phyloP scores from a whole-genome alignment of 2,797 vertebrate species.

The Holocentrus rufus region DNA sequence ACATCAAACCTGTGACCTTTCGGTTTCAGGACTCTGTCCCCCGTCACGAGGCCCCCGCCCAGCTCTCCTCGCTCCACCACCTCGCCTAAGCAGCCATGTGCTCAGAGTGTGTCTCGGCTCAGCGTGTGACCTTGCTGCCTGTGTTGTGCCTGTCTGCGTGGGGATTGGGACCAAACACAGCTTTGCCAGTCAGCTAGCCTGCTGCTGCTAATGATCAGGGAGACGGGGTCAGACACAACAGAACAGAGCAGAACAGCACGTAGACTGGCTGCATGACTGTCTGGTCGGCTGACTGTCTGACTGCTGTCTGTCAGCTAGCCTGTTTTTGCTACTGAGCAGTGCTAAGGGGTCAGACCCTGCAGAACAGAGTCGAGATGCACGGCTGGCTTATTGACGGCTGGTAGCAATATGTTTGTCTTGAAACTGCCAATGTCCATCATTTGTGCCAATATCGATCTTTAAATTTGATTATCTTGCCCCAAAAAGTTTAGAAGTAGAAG shows the following conservation, averaged over 20 bases:
- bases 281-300: background rate
- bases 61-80: background rate
- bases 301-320: conserved; percentile 27
- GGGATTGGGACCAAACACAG: conserved; percentile 73
- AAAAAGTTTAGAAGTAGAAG: too few relatives aligned
- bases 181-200: conserved; percentile 57
- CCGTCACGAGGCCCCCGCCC: too few relatives aligned
- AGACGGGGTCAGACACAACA: conserved; percentile 48
- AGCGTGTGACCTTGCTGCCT: background rate
- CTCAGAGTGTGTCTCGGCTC: background rate
- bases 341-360: too few relatives aligned
- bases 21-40: background rate
- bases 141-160: conserved; percentile 34
- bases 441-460: too few relatives aligned
- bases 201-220: conserved; percentile 50
- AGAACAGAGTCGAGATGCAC: too few relatives aligned
- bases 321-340: too few relatives aligned
- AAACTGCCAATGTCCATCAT: too few relatives aligned
- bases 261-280: background rate
- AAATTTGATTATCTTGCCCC: too few relatives aligned
- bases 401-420: too few relatives aligned
- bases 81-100: conserved; percentile 35
- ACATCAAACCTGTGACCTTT: background rate
- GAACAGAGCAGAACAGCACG: conserved; percentile 8
- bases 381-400: too few relatives aligned